Base-by-base conservation (phyloP, 1,140 invertebrate species). In the Anastrepha obliqua region DNA sequence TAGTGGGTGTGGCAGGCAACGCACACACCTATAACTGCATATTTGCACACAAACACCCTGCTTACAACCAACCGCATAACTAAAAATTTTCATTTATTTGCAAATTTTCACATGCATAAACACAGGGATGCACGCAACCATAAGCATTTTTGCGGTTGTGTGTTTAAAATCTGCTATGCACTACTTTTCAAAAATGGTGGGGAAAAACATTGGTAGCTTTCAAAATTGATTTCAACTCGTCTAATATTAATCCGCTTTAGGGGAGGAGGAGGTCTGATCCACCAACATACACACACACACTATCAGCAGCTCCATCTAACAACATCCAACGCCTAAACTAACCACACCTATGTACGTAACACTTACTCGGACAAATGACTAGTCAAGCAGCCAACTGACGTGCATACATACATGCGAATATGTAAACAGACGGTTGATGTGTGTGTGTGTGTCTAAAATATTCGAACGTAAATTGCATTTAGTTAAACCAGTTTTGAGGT, bases 381-480 rank as follows among this genome's bases (percentile, higher is more conserved):
- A 11, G 65, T 67, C 9, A 67, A 1, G 29, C 29, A 29, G 29
- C 29, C 29, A 29, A 29, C 51, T 55, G 11, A 55, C 51, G 6
- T 55, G 11, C 51, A 55, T 55, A 55, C 51, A 55, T 55, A 55
- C 51, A 55, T 29, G 29, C 29, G 51, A 55, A 11, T 55, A 55
- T 55, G 51, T 55, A 55, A 11, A 55, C 51, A 55, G 51, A 6
- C 51, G 47, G 44, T 81, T 81, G 74, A 0, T 17, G 74, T 9
- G 42, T 70, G 39, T 44, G 42, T 13, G 67, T 44, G 67, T 81
- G 15, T 55, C 4, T 8, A 81, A 55, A 81, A 17, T 81, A 81
- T 74, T 81, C 70, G 42, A 67, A 67, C 39, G 67, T 20, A 81
- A 81, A 81, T 81, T 81, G 74, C 74, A 81, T 81, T 81, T 81